Evolutionary conservation across 2,888 invertebrate species (phyloP), one percentile per base, ranked within the genome.

Genomic region (Drosophila limbata): DNA sequence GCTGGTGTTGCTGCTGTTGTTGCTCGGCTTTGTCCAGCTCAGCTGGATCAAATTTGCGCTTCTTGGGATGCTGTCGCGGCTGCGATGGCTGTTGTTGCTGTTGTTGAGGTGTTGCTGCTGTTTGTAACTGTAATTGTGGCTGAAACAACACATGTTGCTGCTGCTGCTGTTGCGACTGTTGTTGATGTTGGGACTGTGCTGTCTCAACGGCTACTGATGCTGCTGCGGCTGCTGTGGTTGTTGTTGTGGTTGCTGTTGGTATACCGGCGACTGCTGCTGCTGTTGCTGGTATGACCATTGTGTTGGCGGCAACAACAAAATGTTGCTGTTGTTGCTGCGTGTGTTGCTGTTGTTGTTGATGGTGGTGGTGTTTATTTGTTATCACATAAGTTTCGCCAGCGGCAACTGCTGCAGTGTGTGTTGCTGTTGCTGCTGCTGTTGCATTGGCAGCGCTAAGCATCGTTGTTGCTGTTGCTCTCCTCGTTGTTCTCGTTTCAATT

Each of bases 61-160:
- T 98, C 93, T 98, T 98, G 65, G 98, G 98, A 91, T 98, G 95
- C 92, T 97, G 97, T 73, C 96, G 94, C 75, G 92, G 92, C 94
- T 71, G 95, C 94, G 65, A 93, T 92, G 61, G 93, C 31, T 76
- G 92, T 48, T 73, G 77, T 44, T 82, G 79, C 56, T 73, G 79
- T 62, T 57, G 57, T 52, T 98, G 95, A 76, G 88, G 92, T 96
- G 97, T 77, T 82, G 86, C 57, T 79, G 82, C 75, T 84, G 89
- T 73, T 68, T 83, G 84, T 62, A 90, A 76, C 52, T 90, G 90
- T 45, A 90, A 77, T 60, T 90, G 90, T 42, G 81, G 87, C 64
- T 84, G 90, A 42, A 89, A 88, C 62, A 87, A 74, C 45, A 74
- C 79, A 67, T 98, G 94, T 93, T 98, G 98, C 93, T 98, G 98